A percentile compares a stretch with the other conserved stretches of the same genome.
Evolutionary conservation across 2,888 invertebrate species (phyloP).

Genomic region (Lymantria monacha): DNA sequence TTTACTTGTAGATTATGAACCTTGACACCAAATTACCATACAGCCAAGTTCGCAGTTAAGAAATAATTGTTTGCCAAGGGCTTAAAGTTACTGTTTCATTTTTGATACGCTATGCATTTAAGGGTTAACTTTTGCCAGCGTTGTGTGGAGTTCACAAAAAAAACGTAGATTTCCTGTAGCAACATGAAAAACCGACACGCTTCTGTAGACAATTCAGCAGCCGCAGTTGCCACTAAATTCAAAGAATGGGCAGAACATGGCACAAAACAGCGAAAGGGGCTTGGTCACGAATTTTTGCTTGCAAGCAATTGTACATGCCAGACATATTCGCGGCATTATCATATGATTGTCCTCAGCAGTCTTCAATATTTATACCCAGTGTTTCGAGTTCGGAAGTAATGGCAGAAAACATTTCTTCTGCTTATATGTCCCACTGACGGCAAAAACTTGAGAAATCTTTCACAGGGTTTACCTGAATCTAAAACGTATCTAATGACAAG

Average conservation of each 20-base stretch:
- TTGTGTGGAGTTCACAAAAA: not conserved
- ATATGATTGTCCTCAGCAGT: constrained; percentile 22
- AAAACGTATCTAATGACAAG: constrained; percentile 28
- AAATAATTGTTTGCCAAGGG: too few species aligned
- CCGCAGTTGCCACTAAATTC: constrained; percentile 18
- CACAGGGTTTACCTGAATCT: constrained; percentile 1
- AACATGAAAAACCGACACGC: constrained; percentile 23
- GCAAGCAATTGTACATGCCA: constrained; percentile 12
- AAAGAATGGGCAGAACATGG: constrained; percentile 20
- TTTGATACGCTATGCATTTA: too few species aligned
- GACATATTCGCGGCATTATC: constrained; percentile 18
- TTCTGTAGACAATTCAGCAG: constrained; percentile 22
- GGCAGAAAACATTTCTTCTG: not conserved
- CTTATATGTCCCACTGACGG: not conserved
- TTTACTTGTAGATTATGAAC: too few species aligned
- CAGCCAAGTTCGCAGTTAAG: too few species aligned
- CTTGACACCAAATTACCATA: too few species aligned
- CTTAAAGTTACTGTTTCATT: too few species aligned
- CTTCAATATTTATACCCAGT: constrained; percentile 7
- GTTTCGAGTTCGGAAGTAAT: constrained; percentile 5
- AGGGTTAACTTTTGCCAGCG: too few species aligned
- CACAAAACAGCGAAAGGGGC: constrained; percentile 8
- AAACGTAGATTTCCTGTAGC: constrained; percentile 17
- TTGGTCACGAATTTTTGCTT: constrained; percentile 13
- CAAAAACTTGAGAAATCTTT: not conserved